Conservation (phyloP, 2,113 vertebrate species). For the Bos javanicus region DNA sequence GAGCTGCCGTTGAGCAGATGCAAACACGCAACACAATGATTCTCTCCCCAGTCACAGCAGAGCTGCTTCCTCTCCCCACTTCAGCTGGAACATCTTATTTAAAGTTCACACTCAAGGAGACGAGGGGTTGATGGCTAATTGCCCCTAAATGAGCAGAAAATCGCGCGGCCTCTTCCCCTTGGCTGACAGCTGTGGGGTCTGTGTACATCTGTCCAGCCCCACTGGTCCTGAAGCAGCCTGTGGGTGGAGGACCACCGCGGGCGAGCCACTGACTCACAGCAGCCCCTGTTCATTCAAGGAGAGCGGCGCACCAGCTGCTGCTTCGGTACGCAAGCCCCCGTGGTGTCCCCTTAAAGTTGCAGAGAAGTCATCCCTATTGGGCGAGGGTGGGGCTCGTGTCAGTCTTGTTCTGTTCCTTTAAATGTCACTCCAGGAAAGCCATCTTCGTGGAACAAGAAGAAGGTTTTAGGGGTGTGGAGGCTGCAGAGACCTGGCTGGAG, state of each 20-base stretch:
- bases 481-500: neutral
- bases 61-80: neutral
- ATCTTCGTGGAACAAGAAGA: neutral
- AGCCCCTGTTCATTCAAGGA: neutral
- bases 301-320: fast-evolving
- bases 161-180: neutral
- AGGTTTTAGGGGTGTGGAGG: neutral
- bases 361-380: neutral
- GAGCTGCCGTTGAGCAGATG: neutral
- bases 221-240: neutral
- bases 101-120: slow-evolving; percentile 47
- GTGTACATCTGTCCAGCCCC: neutral
- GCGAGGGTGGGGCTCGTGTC: neutral
- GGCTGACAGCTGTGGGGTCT: neutral
- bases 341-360: neutral
- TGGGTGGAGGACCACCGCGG: neutral
- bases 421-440: neutral
- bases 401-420: neutral
- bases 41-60: neutral
- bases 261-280: neutral
- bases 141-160: neutral
- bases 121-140: neutral
- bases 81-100: slow-evolving; percentile 52
- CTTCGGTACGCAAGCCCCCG: neutral
- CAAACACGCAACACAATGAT: slow-evolving; percentile 11